These are phyloP conservation scores for Stictocephala bisonia DNA, from an alignment of 2,888 invertebrate genomes.

Conservation along the genomic window DNA sequence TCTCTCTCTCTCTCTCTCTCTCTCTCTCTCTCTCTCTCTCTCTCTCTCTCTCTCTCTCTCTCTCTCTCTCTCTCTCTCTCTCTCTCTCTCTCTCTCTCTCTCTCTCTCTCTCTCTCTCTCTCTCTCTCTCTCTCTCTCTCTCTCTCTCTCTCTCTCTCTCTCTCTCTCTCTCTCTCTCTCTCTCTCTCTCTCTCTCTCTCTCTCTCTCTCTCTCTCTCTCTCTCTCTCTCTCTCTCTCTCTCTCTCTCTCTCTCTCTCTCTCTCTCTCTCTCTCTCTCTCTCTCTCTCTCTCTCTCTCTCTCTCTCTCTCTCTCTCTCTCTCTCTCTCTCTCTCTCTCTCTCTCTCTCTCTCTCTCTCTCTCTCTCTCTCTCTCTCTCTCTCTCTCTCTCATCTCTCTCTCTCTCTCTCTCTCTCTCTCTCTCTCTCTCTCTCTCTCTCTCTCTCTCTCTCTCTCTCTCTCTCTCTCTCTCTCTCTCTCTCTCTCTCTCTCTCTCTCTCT, in stretches of 20 bases:
- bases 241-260: conserved; percentile 24
- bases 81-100: conserved; percentile 17
- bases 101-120: conserved; percentile 21
- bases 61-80: conserved; percentile 21
- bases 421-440: conserved; percentile 43
- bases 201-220: conserved; percentile 24
- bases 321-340: conserved; percentile 48
- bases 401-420: conserved; percentile 50
- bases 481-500: conserved; percentile 46
- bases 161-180: conserved; percentile 24
- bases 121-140: conserved; percentile 24
- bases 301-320: conserved; percentile 24
- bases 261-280: conserved; percentile 24
- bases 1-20: conserved; percentile 21
- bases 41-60: conserved; percentile 17
- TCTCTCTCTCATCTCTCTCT: too few relatives aligned
- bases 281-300: conserved; percentile 24
- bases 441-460: conserved; percentile 38
- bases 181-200: conserved; percentile 24
- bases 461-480: conserved; percentile 42
- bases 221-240: conserved; percentile 24
- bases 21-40: conserved; percentile 21
- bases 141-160: conserved; percentile 21
- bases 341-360: conserved; percentile 62
- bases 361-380: conserved; percentile 56